phyloP scores from a whole-genome alignment of 2,888 invertebrate genomes.

The Eurytoma californica region DNA sequence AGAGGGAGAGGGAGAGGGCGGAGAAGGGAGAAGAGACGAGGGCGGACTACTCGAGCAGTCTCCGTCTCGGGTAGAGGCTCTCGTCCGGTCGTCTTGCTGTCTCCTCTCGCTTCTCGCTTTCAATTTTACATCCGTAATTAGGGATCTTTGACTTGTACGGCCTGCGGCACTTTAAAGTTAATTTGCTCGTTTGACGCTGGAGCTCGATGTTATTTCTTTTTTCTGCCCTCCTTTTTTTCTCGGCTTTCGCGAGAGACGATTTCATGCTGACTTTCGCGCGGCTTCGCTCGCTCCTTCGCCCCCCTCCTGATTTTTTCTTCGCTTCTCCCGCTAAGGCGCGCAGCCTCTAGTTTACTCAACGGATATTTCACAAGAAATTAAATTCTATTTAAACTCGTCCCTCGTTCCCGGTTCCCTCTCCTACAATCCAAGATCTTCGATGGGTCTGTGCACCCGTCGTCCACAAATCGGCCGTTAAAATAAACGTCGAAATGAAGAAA shows the following conservation, averaged over 20 bases:
- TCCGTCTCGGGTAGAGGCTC: conserved; percentile 24
- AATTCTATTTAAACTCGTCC: conserved; percentile 8
- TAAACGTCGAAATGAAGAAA: too few relatives aligned
- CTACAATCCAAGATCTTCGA: too few relatives aligned
- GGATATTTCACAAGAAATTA: conserved; percentile 30
- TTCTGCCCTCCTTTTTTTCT: conserved; percentile 11
- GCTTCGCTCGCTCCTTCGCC: background rate
- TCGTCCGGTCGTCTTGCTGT: conserved; percentile 16
- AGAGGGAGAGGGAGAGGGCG: background rate
- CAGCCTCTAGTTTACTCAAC: conserved; percentile 24
- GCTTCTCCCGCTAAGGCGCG: background rate
- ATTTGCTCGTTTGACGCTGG: conserved; percentile 49
- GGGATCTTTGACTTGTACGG: conserved; percentile 47
- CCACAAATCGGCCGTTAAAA: too few relatives aligned
- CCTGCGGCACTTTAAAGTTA: conserved; percentile 39
- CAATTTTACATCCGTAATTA: conserved; percentile 55
- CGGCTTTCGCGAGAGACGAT: conserved; percentile 26
- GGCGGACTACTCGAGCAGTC: conserved; percentile 37
- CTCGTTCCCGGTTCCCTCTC: background rate
- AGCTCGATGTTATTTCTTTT: conserved; percentile 33
- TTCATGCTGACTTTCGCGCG: conserved; percentile 10
- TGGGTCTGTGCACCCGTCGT: too few relatives aligned
- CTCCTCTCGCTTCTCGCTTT: conserved; percentile 40
- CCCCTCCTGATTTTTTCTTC: background rate
- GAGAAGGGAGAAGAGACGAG: conserved; percentile 1